A percentile compares a stretch with the other conserved stretches of the same genome.
Conservation (phyloP, 1,140 invertebrate species). For the Calliopsis andreniformis region DNA sequence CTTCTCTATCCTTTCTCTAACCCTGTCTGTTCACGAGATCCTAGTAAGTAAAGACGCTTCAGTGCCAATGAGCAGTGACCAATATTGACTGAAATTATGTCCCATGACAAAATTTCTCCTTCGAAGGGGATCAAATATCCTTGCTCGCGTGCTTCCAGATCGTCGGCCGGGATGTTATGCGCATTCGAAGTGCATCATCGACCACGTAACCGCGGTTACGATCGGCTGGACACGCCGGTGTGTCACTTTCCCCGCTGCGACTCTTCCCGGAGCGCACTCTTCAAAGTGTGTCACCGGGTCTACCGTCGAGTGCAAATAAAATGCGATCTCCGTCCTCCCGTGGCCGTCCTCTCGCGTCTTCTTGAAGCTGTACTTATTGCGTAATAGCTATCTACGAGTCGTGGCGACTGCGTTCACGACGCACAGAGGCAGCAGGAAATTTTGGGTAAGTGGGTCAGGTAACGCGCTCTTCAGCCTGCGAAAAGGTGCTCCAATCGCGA, state of each 20-base stretch:
- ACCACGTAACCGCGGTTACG: conserved; percentile 64
- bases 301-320: conserved; percentile 60
- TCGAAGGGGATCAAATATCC: conserved; percentile 24
- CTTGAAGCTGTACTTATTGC: conserved; percentile 42
- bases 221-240: conserved; percentile 53
- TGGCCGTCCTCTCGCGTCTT: conserved; percentile 13
- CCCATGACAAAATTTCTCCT: too few relatives aligned
- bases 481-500: conserved; percentile 12
- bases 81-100: too few relatives aligned
- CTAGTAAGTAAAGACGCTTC: too few relatives aligned
- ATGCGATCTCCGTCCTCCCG: conserved; percentile 56
- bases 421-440: conserved; percentile 47
- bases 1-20: too few relatives aligned
- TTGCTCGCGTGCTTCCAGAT: conserved; percentile 4
- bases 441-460: conserved; percentile 62
- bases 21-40: too few relatives aligned
- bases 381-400: conserved; percentile 52
- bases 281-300: conserved; percentile 70
- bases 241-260: conserved; percentile 64
- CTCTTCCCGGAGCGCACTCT: conserved; percentile 42
- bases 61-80: too few relatives aligned
- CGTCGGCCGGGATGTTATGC: conserved; percentile 26
- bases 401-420: neutral
- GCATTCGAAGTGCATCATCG: conserved; percentile 39
- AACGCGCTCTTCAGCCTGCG: conserved; percentile 10